Evolutionary conservation across 2,797 vertebrate genomes (phyloP).

Genomic region (Perodicticus potto): DNA sequence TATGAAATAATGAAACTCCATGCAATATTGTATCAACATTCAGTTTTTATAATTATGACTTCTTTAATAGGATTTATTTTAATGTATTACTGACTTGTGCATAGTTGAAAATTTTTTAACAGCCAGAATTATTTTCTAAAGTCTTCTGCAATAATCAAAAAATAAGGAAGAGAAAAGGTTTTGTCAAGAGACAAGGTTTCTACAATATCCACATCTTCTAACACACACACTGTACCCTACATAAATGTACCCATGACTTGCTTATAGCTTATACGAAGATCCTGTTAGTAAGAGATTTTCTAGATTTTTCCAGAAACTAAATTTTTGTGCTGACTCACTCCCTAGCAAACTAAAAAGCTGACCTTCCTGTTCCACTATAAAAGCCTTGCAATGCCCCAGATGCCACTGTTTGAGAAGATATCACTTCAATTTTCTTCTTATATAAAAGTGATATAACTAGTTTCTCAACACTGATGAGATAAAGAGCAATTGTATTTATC

Average conservation of each 20-base stretch:
- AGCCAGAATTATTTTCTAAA: neutral
- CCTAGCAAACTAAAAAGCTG: neutral
- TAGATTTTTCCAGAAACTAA: neutral
- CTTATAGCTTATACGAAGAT: neutral
- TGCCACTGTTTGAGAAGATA: neutral
- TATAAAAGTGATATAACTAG: neutral
- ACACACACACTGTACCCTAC: neutral
- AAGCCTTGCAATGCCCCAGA: neutral
- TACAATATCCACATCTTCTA: neutral
- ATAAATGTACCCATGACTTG: neutral
- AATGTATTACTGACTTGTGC: neutral
- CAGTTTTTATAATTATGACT: neutral
- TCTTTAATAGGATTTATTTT: neutral
- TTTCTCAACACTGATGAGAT: neutral
- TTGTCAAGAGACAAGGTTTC: neutral
- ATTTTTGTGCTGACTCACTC: neutral
- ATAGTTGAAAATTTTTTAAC: neutral
- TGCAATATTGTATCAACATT: neutral
- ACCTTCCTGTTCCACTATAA: neutral
- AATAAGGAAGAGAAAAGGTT: neutral
- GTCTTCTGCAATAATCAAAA: neutral
- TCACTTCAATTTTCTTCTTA: neutral
- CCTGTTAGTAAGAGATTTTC: neutral
- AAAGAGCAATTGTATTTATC: neutral
- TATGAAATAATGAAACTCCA: neutral